Conservation (phyloP, 1,140 invertebrate species). For the Diorhabda sublineata region DNA sequence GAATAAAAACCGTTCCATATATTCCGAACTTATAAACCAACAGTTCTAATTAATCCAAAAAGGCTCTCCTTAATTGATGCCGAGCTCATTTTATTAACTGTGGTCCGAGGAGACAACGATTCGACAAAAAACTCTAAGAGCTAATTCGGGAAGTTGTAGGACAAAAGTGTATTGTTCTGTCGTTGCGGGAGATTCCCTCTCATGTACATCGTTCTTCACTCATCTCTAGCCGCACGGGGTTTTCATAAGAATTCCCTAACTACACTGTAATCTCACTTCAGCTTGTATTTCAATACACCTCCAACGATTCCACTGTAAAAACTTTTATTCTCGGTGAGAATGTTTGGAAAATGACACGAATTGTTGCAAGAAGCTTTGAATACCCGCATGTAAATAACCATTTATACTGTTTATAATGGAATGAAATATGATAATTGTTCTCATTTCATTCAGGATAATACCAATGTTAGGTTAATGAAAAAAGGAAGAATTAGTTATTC, state of each 20-base stretch:
- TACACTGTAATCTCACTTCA: constrained; percentile 19
- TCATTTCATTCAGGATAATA: no score
- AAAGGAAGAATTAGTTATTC: no score
- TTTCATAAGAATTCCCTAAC: constrained; percentile 23
- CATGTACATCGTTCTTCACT: constrained; percentile 28
- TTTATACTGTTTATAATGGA: no score
- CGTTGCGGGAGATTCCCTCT: constrained; percentile 17
- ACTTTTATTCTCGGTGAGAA: not conserved
- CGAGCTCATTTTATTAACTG: not conserved
- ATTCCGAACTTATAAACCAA: no score
- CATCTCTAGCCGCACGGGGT: constrained; percentile 8
- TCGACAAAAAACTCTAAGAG: not conserved
- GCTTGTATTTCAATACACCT: constrained; percentile 24
- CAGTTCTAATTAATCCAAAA: not conserved
- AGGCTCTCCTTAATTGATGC: not conserved
- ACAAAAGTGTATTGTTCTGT: constrained; percentile 31
- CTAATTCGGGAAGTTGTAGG: constrained; percentile 20
- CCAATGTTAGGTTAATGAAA: no score
- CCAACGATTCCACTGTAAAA: constrained; percentile 11
- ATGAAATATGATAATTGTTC: no score
- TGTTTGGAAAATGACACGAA: not conserved
- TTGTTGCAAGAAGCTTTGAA: not conserved
- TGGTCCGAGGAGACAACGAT: not conserved
- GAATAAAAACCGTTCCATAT: no score
- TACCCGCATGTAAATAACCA: no score